A percentile compares a stretch with the other conserved stretches of the same genome.
Conservation (phyloP, 1,140 invertebrate species). For the Drosophila oshimai region DNA sequence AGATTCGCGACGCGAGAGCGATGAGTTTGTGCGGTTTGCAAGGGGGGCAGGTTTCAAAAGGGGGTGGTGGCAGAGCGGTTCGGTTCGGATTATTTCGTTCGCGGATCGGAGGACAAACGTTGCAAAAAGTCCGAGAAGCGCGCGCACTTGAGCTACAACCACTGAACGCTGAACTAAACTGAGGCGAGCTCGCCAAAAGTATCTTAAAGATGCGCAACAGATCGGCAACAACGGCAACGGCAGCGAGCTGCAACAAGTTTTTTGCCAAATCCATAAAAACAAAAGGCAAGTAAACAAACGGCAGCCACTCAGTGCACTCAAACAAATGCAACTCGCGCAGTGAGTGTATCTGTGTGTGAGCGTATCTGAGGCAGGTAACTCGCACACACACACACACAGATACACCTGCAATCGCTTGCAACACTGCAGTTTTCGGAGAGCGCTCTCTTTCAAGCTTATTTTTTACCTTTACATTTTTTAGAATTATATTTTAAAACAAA, state of each 20-base stretch:
- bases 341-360: conserved; percentile 15
- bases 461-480: neutral
- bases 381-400: conserved; percentile 12
- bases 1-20: conserved; percentile 29
- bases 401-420: conserved; percentile 44
- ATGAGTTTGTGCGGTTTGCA: neutral
- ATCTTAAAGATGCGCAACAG: conserved; percentile 76
- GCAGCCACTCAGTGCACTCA: conserved; percentile 63
- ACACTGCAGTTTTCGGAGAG: conserved; percentile 40
- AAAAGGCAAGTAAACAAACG: conserved; percentile 76
- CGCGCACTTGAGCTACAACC: conserved; percentile 78
- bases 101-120: conserved; percentile 14
- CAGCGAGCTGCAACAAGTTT: conserved; percentile 57
- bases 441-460: neutral
- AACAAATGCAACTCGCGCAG: conserved; percentile 30
- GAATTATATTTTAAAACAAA: neutral
- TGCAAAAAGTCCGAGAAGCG: conserved; percentile 47
- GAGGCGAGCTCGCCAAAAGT: conserved; percentile 52
- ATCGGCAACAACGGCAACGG: conserved; percentile 32
- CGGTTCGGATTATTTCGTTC: neutral
- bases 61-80: neutral
- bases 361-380: conserved; percentile 21
- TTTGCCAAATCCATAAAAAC: conserved; percentile 46
- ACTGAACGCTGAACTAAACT: conserved; percentile 75
- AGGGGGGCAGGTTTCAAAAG: neutral